Conservation (phyloP, 2,113 vertebrate genomes). For the Glaucidium brasilianum region DNA sequence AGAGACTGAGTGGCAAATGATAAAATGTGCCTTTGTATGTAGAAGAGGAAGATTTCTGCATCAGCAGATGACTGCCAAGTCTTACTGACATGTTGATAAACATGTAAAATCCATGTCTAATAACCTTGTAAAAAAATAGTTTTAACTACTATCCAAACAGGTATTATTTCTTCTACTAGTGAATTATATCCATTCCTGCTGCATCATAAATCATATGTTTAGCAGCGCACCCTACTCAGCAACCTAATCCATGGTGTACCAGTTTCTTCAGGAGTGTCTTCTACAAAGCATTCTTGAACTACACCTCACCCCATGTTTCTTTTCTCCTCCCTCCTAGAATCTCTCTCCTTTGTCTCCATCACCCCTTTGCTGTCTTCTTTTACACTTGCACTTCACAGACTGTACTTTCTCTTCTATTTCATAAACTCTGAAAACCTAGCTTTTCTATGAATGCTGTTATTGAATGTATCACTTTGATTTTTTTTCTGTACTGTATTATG, state of each 20-base stretch:
- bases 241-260: not conserved
- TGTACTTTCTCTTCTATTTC: not conserved
- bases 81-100: not conserved
- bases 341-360: not conserved
- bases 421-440: not conserved
- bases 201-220: not conserved
- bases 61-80: not conserved
- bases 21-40: not conserved
- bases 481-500: not conserved
- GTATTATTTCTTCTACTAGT: not conserved
- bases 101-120: not conserved
- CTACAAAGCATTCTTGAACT: not conserved
- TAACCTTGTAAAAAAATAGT: conserved; percentile 6
- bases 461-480: not conserved
- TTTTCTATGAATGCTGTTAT: not conserved
- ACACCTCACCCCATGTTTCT: not conserved
- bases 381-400: not conserved
- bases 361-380: not conserved
- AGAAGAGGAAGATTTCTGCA: not conserved
- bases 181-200: not conserved
- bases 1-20: not conserved
- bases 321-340: not conserved
- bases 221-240: not conserved
- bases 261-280: not conserved
- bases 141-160: conserved; percentile 14